A percentile compares a stretch with the other conserved stretches of the same genome.
These are phyloP conservation scores for Gymnoscopelus braueri DNA, from an alignment of 2,797 vertebrate species.

Conservation along the genomic window DNA sequence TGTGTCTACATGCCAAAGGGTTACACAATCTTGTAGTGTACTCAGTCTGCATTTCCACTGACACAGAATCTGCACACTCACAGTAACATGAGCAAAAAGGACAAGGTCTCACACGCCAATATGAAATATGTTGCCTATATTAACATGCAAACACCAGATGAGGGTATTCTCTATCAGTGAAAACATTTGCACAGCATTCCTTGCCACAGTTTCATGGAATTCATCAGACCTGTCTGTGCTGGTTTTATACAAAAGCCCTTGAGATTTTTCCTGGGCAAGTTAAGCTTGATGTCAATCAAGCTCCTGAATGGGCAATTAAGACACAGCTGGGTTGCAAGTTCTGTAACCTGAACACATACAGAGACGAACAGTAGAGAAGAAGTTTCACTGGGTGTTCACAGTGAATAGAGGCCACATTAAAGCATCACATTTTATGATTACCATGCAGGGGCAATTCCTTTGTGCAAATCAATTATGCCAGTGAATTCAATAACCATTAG, in stretches of 20 bases:
- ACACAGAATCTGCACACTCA: not conserved
- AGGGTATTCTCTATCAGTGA: slow-evolving; percentile 14
- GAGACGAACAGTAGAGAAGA: slow-evolving; percentile 35
- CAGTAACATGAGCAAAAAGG: not conserved
- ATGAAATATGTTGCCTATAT: slow-evolving; percentile 2
- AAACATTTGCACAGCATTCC: slow-evolving; percentile 15
- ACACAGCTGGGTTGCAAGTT: slow-evolving; percentile 30
- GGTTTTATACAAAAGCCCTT: slow-evolving; percentile 16
- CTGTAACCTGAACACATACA: slow-evolving; percentile 24
- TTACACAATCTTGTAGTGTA: too few relatives aligned
- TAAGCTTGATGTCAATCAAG: slow-evolving; percentile 25
- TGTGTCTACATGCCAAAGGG: too few relatives aligned
- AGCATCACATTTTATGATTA: slow-evolving; percentile 16
- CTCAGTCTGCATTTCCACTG: not conserved
- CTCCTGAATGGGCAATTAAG: slow-evolving; percentile 33
- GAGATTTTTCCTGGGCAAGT: not conserved
- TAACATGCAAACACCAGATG: slow-evolving; percentile 12
- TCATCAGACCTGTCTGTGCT: slow-evolving; percentile 9
- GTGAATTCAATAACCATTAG: slow-evolving; percentile 23
- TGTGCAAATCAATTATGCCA: slow-evolving; percentile 19
- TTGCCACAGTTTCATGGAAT: not conserved
- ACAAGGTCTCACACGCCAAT: slow-evolving; percentile 4
- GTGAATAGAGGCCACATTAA: slow-evolving; percentile 19
- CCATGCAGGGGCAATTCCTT: slow-evolving; percentile 13
- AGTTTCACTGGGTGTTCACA: slow-evolving; percentile 17